Base-by-base conservation (phyloP, 2,888 invertebrate genomes). In the Nebria salina region DNA sequence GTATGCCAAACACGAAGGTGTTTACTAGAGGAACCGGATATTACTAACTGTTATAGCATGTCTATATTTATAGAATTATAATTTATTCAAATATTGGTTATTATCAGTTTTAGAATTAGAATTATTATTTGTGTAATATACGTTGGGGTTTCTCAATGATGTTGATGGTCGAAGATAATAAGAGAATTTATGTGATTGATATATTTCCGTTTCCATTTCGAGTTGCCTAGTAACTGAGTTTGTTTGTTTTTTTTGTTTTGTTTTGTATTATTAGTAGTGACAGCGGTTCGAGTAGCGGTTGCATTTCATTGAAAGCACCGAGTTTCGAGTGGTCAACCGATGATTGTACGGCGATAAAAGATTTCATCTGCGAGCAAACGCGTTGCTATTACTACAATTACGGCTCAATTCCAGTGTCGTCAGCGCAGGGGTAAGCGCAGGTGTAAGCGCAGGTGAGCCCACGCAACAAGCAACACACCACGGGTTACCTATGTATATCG, bases 321-420 rank as follows among this genome's bases (percentile, higher is more conserved):
- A 92, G 93, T 82, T 93, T 95, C 89, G 93, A 93, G 88, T 96
- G 96, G 96, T 94, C 94, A 89, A 93, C 94, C 15, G 94, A 95
- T 88, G 95, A 96, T 89, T 96, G 96, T 89, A 94, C 93, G 83
- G 92, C 93, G 86, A 92, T 94, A 86, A 96, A 95, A 91, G 95
- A 96, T 90, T 96, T 96, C 89, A 95, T 96, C 88, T 96, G 96
- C 90, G 96, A 96, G 90, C 95, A 96, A 91, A 96, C 96, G 83
- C 93, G 96, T 87, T 96, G 96, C 91, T 96, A 96, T 90, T 96
- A 95, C 91, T 96, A 95, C 91, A 96, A 96, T 91, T 96, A 96
- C 90, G 96, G 95, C 89, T 95, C 95, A 89, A 95, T 95, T 91
- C 95, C 95, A 89, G 95, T 95, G 88, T 95, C 95, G 89, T 94